Percentiles rank a stretch among this genome's conserved stretches.
Conservation (phyloP, 2,113 vertebrate species). For the Ariopsis seemanni region DNA sequence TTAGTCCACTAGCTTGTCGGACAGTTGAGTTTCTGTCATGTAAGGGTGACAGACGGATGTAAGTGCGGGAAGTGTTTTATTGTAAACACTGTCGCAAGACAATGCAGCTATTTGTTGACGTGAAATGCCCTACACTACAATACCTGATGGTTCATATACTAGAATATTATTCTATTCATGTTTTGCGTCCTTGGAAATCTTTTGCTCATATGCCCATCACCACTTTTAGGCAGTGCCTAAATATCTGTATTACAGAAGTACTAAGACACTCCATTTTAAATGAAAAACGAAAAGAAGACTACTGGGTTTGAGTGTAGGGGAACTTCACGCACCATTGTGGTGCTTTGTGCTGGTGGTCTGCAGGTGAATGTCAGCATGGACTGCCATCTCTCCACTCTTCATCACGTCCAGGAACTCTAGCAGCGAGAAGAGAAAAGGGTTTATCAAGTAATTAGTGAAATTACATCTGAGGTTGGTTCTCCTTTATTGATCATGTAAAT, state of each 20-base stretch:
- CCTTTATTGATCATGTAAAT: background rate
- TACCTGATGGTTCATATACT: no score
- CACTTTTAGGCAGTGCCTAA: no score
- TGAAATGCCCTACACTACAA: no score
- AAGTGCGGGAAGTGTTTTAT: no score
- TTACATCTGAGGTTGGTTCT: background rate
- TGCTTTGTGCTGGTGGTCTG: slow-evolving; percentile 75
- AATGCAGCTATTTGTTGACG: no score
- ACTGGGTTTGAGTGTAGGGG: background rate
- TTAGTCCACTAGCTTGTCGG: no score
- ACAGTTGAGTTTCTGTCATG: no score
- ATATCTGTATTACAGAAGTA: background rate
- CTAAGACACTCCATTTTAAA: background rate
- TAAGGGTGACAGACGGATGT: no score
- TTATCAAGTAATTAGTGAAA: background rate
- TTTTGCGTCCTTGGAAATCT: no score
- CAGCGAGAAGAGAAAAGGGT: slow-evolving; percentile 20
- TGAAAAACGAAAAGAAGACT: background rate
- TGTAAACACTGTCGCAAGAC: no score
- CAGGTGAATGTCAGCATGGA: slow-evolving; percentile 75
- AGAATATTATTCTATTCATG: no score
- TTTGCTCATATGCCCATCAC: no score
- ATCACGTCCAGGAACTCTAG: slow-evolving; percentile 76
- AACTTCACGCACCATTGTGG: slow-evolving; percentile 20
- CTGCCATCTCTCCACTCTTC: slow-evolving; percentile 76